Base-by-base conservation (phyloP, 2,797 vertebrate species). In the Vespertilio murinus region DNA sequence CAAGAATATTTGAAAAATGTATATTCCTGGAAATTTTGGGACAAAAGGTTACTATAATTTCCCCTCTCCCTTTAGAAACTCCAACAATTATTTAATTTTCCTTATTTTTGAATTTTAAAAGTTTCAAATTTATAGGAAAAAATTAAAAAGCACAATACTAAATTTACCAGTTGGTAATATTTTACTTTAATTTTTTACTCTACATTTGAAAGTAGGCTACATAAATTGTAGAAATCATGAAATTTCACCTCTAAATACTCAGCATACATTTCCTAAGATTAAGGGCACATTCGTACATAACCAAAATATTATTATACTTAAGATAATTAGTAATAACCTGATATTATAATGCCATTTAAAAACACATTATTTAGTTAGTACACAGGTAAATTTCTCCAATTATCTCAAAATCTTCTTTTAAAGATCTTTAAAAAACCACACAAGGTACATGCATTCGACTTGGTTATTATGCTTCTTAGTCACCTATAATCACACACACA, bases 331-430 rank as follows among this genome's bases (percentile, higher is more conserved):
- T 59, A 79, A 61, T 88, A 92, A 33, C 22, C 59, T 73, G 33
- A 38, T 88, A 35, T 45, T 92, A 30, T 52, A 25, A 56, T 70
- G 18, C 40, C n/a, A 56, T 70, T 28, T 93, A 65, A 73, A 94
- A 87, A 83, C 42, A 92, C 42, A 70, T 45, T 30, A 59, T 78
- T 77, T 30, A 59, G 22, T 16, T 30, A 59, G 22, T 17, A 61
- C 12, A 40, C 28, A 73, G 28, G 33, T 88, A 88, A 79, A 77
- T 49, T 74, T 83, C 16, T 35, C 70, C 30, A 49, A 7, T 23
- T 79, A 38, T 87, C 80, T 91, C 85, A 56, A 86, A 74, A 7
- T 90, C 85, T 83, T 67, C 61, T 89, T 77, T 70, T 33, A 74
- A 38, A 75, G 40, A 40, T 64, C 69, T 69, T 73, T 40, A 3